Evolutionary conservation across 2,888 invertebrate genomes (phyloP).

Genomic region (Homarus gammarus): DNA sequence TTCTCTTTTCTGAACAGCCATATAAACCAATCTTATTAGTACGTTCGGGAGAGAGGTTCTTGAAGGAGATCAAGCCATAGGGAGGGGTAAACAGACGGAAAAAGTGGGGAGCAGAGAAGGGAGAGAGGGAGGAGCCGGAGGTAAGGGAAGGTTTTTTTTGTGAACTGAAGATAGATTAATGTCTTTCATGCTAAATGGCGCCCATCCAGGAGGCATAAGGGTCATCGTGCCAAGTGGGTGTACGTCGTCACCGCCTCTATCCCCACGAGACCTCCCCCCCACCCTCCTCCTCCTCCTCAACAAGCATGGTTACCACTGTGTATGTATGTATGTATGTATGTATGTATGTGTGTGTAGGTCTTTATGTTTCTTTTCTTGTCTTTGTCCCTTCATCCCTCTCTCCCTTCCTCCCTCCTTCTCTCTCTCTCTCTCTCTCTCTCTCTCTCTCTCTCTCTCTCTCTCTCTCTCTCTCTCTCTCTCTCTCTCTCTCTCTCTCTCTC

Average conservation of each 20-base stretch:
- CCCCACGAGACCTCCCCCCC: neutral
- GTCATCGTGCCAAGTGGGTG: slow-evolving; percentile 15
- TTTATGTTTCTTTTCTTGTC: too few relatives aligned
- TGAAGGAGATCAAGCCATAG: too few relatives aligned
- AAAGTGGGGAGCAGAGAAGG: neutral
- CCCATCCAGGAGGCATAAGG: slow-evolving; percentile 43
- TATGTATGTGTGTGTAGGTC: too few relatives aligned
- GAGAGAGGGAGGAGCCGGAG: neutral
- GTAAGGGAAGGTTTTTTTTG: neutral
- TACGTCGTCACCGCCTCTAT: slow-evolving; percentile 10
- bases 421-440: too few relatives aligned
- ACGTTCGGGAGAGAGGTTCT: neutral
- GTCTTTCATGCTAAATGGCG: slow-evolving; percentile 46
- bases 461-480: too few relatives aligned
- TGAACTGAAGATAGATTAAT: slow-evolving; percentile 52
- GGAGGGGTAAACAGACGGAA: neutral
- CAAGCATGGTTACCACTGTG: slow-evolving; percentile 18
- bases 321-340: too few relatives aligned
- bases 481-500: too few relatives aligned
- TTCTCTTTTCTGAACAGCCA: too few relatives aligned
- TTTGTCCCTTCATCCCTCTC: too few relatives aligned
- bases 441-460: too few relatives aligned
- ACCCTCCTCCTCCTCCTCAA: neutral
- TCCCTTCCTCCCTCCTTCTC: too few relatives aligned
- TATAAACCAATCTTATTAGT: neutral